Conservation (phyloP, 2,797 vertebrate genomes). For the Stomatorhinus walkeri region DNA sequence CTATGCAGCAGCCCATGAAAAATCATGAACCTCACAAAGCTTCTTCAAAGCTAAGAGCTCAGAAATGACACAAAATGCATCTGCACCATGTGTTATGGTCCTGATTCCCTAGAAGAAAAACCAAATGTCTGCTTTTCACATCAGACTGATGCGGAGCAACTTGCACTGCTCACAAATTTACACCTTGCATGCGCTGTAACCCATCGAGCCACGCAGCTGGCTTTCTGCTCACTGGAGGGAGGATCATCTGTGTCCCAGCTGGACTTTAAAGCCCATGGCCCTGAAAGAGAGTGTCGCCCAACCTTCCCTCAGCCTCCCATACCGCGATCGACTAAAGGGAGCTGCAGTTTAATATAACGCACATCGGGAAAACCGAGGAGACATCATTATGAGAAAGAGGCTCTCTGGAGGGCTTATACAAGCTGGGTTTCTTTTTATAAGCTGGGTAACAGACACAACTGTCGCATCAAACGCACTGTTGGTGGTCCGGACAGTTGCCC, state of each 20-base stretch:
- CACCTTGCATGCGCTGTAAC: not conserved
- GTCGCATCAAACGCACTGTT: not conserved
- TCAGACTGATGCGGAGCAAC: slow-evolving; percentile 5
- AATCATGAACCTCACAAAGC: not conserved
- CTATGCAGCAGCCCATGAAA: not conserved
- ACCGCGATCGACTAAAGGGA: not conserved
- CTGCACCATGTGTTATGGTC: not conserved
- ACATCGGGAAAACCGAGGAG: not conserved
- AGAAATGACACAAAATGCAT: not conserved
- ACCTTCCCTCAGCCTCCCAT: not conserved
- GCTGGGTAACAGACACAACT: not conserved
- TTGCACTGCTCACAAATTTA: slow-evolving; percentile 3
- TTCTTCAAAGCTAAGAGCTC: not conserved
- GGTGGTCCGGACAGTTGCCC: not conserved
- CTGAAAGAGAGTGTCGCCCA: not conserved
- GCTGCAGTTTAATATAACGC: not conserved
- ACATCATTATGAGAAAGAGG: not conserved
- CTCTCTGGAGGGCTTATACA: not conserved
- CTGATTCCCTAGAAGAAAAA: not conserved
- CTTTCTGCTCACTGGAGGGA: not conserved
- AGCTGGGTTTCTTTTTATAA: not conserved
- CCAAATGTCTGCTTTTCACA: not conserved
- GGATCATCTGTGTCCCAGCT: slow-evolving; percentile 1
- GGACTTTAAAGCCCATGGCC: not conserved
- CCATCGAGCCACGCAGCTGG: not conserved